Base-by-base conservation (phyloP, 2,113 vertebrate genomes). In the Sceloporus undulatus region DNA sequence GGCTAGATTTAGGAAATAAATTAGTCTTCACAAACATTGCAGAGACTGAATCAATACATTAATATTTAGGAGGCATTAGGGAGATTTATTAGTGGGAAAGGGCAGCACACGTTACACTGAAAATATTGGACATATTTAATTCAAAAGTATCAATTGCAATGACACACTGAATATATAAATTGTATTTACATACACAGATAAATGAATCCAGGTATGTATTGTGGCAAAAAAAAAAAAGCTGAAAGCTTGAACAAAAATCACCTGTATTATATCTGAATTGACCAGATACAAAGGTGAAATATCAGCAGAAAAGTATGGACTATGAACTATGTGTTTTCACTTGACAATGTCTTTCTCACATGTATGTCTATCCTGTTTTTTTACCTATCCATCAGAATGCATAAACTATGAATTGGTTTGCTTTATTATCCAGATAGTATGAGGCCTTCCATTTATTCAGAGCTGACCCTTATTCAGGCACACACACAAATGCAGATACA, bases 1-100 rank as follows among this genome's bases (percentile, higher is more conserved):
- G 95, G 94, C 88, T 88, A 88, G 87, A 96, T 89, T 88, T 93
- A 87, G 92, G 94, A 96, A 96, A 97, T 91, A 96, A 97, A 97
- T 97, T 95, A 96, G 92, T 94, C 92, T 95, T 97, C 66, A 94
- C 94, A 96, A 95, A 96, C 89, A 96, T 93, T 85, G 91, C 90
- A 66, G 94, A 95, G 92, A 91, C 92, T 93, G 80, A 96, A 95
- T 95, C 92, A 95, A 96, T 96, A 95, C 94, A 96, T 96, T 97
- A 97, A 96, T 96, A 96, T 93, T 95, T 94, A 95, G 95, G 94
- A 93, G 85, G 89, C 84, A 91, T 96, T 94, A 95, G 94, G 94
- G 94, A 94, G 89, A 93, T 94, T 95, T 96, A 95, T 95, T 95
- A 96, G 94, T 94, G 85, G 82, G 90, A 93, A 95, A 93, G 91